These are phyloP conservation scores for Melitaea cinxia DNA, from an alignment of 1,140 invertebrate species.

Conservation along the genomic window DNA sequence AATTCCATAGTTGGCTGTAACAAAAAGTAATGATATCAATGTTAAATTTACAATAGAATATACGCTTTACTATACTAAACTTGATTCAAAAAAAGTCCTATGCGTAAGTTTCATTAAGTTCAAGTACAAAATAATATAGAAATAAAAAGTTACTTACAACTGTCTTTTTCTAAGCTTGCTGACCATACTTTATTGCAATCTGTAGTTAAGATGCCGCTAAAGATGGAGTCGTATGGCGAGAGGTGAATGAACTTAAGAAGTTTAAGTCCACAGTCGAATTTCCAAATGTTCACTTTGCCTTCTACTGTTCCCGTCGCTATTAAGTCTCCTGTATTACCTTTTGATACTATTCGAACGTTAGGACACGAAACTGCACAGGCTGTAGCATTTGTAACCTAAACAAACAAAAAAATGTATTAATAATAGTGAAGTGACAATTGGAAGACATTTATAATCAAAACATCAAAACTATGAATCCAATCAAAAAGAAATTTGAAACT, in stretches of 20 bases:
- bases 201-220: constrained; percentile 69
- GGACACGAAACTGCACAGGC: constrained; percentile 87
- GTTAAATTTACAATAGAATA: background rate
- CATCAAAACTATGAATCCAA: no score
- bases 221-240: constrained; percentile 74
- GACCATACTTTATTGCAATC: constrained; percentile 78
- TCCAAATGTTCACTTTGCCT: constrained; percentile 85
- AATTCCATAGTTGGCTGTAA: constrained; percentile 66
- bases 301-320: constrained; percentile 85
- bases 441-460: constrained; percentile 1
- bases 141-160: constrained; percentile 56
- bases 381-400: constrained; percentile 90
- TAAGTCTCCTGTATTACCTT: constrained; percentile 85
- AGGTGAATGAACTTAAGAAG: constrained; percentile 71
- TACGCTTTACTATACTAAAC: background rate
- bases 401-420: constrained; percentile 9
- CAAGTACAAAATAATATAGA: background rate
- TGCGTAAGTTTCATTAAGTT: background rate
- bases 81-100: background rate
- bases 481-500: no score
- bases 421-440: constrained; percentile 13
- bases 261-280: constrained; percentile 88
- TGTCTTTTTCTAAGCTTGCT: constrained; percentile 72
- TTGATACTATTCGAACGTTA: constrained; percentile 81
- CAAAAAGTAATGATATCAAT: constrained; percentile 11